These are phyloP conservation scores for Perdix hodgsoniae DNA, from an alignment of 2,797 vertebrate species.

Conservation along the genomic window DNA sequence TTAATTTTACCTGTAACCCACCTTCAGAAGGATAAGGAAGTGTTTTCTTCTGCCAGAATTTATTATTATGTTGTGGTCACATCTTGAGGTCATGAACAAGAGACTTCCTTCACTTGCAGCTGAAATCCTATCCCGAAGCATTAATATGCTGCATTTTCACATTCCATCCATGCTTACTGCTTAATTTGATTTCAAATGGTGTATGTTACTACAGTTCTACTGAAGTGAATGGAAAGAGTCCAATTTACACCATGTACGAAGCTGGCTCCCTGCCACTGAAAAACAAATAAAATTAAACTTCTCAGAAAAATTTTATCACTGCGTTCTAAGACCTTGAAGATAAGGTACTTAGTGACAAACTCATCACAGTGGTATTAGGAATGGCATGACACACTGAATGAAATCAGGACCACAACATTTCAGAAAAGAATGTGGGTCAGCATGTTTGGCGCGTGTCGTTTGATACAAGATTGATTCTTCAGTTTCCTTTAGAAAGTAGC, in stretches of 20 bases:
- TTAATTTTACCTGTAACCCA: neutral
- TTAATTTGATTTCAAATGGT: constrained; percentile 67
- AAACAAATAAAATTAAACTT: constrained; percentile 45
- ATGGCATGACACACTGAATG: neutral
- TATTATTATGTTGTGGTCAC: constrained; percentile 37
- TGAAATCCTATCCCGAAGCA: constrained; percentile 39
- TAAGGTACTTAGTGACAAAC: neutral
- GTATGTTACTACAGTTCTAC: constrained; percentile 22
- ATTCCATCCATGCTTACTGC: constrained; percentile 48
- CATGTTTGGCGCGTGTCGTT: neutral
- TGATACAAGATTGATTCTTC: neutral
- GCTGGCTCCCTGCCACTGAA: constrained; percentile 10
- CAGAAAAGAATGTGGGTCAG: neutral
- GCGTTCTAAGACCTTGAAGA: neutral
- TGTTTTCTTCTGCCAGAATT: neutral
- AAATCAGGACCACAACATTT: neutral
- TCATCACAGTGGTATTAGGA: neutral
- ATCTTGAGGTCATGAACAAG: neutral
- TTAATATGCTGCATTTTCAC: constrained; percentile 45
- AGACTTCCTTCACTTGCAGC: neutral
- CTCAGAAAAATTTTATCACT: constrained; percentile 37
- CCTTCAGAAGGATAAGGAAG: neutral
- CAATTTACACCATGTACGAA: constrained; percentile 21
- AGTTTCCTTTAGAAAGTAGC: neutral
- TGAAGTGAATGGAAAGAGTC: constrained; percentile 41